A percentile compares a stretch with the other conserved stretches of the same genome.
These are phyloP conservation scores for Myotis vivesi DNA, from an alignment of 2,797 vertebrate genomes.

Conservation along the genomic window DNA sequence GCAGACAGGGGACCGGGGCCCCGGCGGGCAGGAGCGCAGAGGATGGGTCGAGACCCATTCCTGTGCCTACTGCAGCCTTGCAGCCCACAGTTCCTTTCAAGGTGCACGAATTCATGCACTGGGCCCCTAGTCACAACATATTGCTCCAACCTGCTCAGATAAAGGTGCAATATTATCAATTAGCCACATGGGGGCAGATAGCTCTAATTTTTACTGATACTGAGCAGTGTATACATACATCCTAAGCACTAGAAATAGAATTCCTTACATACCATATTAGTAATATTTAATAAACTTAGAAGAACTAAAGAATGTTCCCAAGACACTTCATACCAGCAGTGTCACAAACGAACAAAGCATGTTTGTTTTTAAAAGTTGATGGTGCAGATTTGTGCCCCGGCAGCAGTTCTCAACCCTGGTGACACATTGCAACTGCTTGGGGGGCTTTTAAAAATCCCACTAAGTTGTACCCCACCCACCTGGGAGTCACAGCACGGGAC, in stretches of 20 bases:
- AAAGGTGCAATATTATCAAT: constrained; percentile 15
- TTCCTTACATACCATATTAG: neutral
- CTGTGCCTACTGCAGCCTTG: no score
- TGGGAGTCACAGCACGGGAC: neutral
- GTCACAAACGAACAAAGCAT: neutral
- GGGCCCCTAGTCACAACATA: no score
- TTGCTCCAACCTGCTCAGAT: neutral
- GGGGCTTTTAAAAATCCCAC: neutral
- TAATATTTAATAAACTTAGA: neutral
- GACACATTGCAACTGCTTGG: no score
- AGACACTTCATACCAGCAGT: neutral
- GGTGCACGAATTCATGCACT: no score
- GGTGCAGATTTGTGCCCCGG: neutral
- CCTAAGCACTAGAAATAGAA: neutral
- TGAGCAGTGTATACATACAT: fast-evolving
- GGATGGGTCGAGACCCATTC: no score
- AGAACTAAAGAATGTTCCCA: neutral
- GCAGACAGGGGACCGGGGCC: no score
- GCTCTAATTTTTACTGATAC: neutral
- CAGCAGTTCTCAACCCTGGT: neutral
- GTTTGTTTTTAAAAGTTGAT: neutral
- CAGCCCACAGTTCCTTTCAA: no score
- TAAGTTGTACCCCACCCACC: neutral
- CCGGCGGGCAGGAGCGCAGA: no score
- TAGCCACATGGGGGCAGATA: constrained; percentile 77